phyloP scores from a whole-genome alignment of 2,888 invertebrate genomes.

The Halictus quadricinctus region DNA sequence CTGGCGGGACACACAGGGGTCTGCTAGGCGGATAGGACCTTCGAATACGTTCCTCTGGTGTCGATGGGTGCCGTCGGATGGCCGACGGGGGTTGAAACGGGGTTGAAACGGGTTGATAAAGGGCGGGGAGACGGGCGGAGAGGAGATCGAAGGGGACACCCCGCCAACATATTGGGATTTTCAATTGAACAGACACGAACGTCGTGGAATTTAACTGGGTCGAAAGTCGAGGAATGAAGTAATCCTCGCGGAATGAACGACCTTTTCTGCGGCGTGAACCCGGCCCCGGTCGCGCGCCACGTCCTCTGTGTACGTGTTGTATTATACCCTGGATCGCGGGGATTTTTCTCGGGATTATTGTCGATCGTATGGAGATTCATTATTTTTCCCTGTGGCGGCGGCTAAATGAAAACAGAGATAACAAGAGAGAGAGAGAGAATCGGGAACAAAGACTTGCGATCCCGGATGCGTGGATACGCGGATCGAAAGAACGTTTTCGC shows the following conservation, averaged over 20 bases:
- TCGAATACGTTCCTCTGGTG: constrained; percentile 58
- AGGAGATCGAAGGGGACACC: not conserved
- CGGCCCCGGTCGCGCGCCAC: not conserved
- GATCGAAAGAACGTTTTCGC: not conserved
- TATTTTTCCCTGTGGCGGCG: not conserved
- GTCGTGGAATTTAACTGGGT: constrained; percentile 63
- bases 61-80: constrained; percentile 47
- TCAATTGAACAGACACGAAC: constrained; percentile 66
- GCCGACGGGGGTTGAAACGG: constrained; percentile 1
- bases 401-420: not conserved
- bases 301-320: not conserved
- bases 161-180: constrained; percentile 68
- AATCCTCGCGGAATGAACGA: constrained; percentile 60
- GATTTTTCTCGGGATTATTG: constrained; percentile 16
- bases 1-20: not conserved
- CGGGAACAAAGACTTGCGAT: not conserved
- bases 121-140: not conserved
- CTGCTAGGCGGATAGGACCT: constrained; percentile 20
- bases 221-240: constrained; percentile 65
- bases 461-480: not conserved
- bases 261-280: constrained; percentile 37
- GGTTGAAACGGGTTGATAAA: constrained; percentile 11
- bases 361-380: not conserved
- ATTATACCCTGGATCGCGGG: constrained; percentile 29
- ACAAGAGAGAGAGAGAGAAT: not conserved